Percentiles rank a stretch among this genome's conserved stretches.
Conservation (phyloP, 2,888 invertebrate genomes). For the Blastobasis lacticolella region DNA sequence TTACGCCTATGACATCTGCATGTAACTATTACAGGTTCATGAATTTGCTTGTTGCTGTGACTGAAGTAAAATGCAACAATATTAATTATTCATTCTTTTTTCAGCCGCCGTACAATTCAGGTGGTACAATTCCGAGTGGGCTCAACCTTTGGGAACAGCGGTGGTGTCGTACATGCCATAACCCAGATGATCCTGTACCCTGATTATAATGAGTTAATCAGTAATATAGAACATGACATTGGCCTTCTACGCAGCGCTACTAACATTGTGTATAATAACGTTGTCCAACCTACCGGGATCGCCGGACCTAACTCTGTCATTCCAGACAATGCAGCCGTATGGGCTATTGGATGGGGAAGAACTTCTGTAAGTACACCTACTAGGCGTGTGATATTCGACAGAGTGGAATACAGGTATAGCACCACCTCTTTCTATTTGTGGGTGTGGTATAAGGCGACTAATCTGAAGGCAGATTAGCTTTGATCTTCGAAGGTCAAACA, state of each 20-base stretch:
- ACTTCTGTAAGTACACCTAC: slow-evolving; percentile 25
- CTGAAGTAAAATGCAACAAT: no score
- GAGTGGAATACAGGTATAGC: no score
- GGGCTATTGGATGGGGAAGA: slow-evolving; percentile 44
- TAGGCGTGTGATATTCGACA: neutral
- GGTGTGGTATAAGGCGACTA: no score
- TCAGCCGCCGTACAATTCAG: neutral
- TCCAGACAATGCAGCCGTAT: slow-evolving; percentile 31
- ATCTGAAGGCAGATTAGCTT: no score
- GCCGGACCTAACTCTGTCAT: slow-evolving; percentile 36
- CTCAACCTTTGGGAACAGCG: slow-evolving; percentile 28
- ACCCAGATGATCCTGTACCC: slow-evolving; percentile 21
- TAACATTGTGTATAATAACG: slow-evolving; percentile 18
- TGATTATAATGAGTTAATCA: slow-evolving; percentile 12
- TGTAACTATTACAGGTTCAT: no score
- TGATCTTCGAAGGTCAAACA: no score
- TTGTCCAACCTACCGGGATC: slow-evolving; percentile 23
- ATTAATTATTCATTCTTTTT: no score
- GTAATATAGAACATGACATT: slow-evolving; percentile 27
- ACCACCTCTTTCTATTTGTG: no score
- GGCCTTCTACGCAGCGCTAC: slow-evolving; percentile 25
- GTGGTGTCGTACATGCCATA: slow-evolving; percentile 23
- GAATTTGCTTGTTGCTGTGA: no score
- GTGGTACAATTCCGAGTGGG: slow-evolving; percentile 28
- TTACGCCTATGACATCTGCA: no score